Conservation (phyloP, 2,888 invertebrate genomes). For the Megamerina dolium region DNA sequence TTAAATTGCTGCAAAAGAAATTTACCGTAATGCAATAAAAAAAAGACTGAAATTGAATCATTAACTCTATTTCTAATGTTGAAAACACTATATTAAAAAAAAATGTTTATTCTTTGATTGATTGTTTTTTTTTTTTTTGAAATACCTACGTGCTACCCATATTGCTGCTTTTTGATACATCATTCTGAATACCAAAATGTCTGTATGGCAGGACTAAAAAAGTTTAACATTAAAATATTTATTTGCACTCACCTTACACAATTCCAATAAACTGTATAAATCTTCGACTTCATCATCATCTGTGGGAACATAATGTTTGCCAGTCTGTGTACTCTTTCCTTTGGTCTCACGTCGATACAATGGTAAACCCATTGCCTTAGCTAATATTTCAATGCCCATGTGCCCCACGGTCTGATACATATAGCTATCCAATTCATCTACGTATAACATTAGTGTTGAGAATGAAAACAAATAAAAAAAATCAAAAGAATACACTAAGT, state of each 20-base stretch:
- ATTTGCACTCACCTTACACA: conserved; percentile 41
- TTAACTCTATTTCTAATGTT: too few relatives aligned
- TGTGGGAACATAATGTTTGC: conserved; percentile 72
- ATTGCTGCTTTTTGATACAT: too few relatives aligned
- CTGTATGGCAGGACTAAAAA: too few relatives aligned
- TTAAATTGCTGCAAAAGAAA: too few relatives aligned
- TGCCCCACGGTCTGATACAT: conserved; percentile 99
- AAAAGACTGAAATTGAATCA: too few relatives aligned
- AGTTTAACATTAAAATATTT: too few relatives aligned
- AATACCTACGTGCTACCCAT: too few relatives aligned
- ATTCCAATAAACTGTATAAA: conserved; percentile 70
- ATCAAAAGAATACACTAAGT: not conserved
- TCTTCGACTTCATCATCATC: conserved; percentile 96
- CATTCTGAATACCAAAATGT: too few relatives aligned
- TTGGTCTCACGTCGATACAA: conserved; percentile 78
- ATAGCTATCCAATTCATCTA: conserved; percentile 90
- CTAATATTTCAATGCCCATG: conserved; percentile 85
- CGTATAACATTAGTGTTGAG: not conserved
- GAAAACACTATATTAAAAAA: too few relatives aligned
- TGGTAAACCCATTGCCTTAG: conserved; percentile 90
- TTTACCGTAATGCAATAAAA: too few relatives aligned
- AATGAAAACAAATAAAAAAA: not conserved
- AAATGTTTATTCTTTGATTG: too few relatives aligned
- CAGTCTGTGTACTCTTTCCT: conserved; percentile 75
- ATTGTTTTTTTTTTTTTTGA: too few relatives aligned